Evolutionary conservation across 2,888 invertebrate genomes (phyloP), one percentile per base, ranked within the genome.

Genomic region (Eulithis testata): DNA sequence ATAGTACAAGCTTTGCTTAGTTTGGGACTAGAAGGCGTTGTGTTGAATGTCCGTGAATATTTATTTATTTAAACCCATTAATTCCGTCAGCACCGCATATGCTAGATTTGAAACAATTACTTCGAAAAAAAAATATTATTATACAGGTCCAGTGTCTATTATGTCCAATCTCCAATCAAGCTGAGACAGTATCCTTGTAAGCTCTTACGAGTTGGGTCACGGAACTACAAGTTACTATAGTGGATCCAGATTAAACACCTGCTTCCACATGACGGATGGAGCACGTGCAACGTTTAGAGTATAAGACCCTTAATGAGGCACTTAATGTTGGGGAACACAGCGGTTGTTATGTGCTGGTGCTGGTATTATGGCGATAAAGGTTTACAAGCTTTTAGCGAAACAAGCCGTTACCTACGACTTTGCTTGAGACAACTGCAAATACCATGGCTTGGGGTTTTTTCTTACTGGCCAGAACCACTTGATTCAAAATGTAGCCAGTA

Each of bases 241-340:
- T 58, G 53, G 59, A 11, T 11, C n/a, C 53, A 64, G 59, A 59
- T 64, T 53, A 53, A 60, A 53, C 60, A 58, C 55, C 60, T 54
- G 64, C 44, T 56, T 43, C 43, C 40, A 56, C 52, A 59, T 64
- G 55, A 64, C 21, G 27, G 50, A 64, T 54, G 64, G 21, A 21
- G 36, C 54, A 62, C 59, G 59, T 59, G 53, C 60, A 11, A 49
- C 40, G 58, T 63, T 45, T 40, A 52, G n/a, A 36, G 11, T 58
- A 51, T 55, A 49, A 49, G 44, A 36, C 47, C 60, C 36, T 11
- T 59, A 60, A 64, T 64, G 45, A 49, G 59, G 49, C 43, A 55
- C 63, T 64, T 64, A 31, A 59, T 56, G 50, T 49, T 21, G 49
- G 11, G 11, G 11, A 21, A 21, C 21, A 49, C 49, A 49, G 12